These are phyloP conservation scores for Tyrannus savana DNA, from an alignment of 2,113 vertebrate species.

Conservation along the genomic window DNA sequence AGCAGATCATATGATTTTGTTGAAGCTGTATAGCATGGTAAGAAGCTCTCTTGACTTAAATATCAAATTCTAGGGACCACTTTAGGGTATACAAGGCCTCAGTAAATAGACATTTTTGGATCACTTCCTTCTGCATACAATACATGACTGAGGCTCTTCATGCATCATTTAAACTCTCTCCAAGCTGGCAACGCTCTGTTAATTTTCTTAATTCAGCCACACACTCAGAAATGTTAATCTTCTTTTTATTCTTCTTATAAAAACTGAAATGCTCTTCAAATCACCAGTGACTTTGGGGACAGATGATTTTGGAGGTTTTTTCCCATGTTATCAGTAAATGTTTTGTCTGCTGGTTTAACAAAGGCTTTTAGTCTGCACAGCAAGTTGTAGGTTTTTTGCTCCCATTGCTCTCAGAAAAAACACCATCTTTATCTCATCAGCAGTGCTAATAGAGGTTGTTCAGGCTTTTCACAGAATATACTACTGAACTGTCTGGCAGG, in stretches of 20 bases:
- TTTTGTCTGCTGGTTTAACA: slow-evolving; percentile 11
- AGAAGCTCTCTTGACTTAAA: not conserved
- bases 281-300: not conserved
- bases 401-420: not conserved
- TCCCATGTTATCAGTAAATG: not conserved
- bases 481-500: not conserved
- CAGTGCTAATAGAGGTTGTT: not conserved
- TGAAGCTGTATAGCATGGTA: not conserved
- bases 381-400: not conserved
- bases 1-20: not conserved
- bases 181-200: not conserved
- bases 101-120: not conserved
- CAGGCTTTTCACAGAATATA: not conserved
- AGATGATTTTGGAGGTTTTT: not conserved
- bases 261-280: not conserved
- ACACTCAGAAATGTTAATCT: not conserved
- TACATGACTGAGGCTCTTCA: not conserved
- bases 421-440: not conserved
- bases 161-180: not conserved
- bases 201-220: slow-evolving; percentile 6
- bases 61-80: not conserved
- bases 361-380: not conserved
- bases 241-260: not conserved
- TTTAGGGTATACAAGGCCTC: not conserved
- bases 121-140: not conserved